These are phyloP conservation scores for Lamproptera curius DNA, from an alignment of 2,888 invertebrate species.

Conservation along the genomic window DNA sequence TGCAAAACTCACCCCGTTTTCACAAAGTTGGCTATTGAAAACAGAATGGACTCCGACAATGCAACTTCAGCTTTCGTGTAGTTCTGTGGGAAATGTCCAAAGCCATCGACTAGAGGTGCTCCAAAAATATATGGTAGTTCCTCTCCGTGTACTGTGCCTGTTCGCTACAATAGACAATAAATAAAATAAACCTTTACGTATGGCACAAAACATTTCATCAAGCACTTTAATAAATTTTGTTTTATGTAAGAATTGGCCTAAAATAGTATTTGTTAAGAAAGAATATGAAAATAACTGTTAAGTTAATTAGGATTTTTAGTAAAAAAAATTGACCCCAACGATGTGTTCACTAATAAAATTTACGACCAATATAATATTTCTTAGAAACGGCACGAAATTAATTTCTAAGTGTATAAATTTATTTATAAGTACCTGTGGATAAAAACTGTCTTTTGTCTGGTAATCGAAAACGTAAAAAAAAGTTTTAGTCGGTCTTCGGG, in stretches of 20 bases:
- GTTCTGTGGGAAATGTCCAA: constrained; percentile 90
- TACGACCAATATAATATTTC: no score
- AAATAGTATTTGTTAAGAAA: no score
- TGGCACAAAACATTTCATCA: no score
- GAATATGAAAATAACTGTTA: no score
- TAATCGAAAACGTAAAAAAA: constrained; percentile 96
- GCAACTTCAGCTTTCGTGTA: constrained; percentile 92
- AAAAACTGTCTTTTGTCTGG: constrained; percentile 92
- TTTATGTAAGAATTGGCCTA: no score
- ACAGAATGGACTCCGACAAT: constrained; percentile 91
- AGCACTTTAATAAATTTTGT: no score
- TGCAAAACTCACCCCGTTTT: constrained; percentile 86
- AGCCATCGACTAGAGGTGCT: constrained; percentile 90
- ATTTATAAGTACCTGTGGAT: constrained; percentile 83
- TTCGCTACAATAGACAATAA: constrained; percentile 74
- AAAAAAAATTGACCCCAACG: no score
- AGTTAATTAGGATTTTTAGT: no score
- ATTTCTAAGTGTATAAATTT: no score
- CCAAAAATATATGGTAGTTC: constrained; percentile 94
- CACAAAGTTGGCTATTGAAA: constrained; percentile 92
- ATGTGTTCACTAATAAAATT: no score
- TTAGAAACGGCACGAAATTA: no score
- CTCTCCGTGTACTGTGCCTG: constrained; percentile 95
- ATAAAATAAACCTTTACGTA: no score
- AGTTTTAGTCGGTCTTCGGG: constrained; percentile 82